Evolutionary conservation across 2,113 vertebrate species (phyloP), one percentile per base, ranked within the genome.

Genomic region (Cricetomys ansorgei): DNA sequence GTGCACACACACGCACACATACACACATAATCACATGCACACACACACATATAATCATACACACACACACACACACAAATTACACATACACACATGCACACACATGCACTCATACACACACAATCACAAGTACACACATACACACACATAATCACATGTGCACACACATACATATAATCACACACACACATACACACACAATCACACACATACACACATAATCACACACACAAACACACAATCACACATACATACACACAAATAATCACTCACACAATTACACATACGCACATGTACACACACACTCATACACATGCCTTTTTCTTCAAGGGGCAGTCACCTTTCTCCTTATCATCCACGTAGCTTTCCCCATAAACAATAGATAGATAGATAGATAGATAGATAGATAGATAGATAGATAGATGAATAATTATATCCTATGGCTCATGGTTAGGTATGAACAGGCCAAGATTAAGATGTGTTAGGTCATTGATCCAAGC

Each of bases 41-140:
- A 19, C 77, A 29, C 16, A 9, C 25, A 48, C 2, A 31, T n/a
- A n/a, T n/a, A n/a, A n/a, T n/a, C 50, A 15, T 17, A 7, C n/a
- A 21, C 27, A 10, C 37, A 53, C 57, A 29, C 70, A 31, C 17
- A 7, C 21, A 37, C 4, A 25, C 53, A n/a, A n/a, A n/a, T n/a
- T n/a, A n/a, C n/a, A 19, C 34, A 7, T 1, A 0, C 40, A 50
- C n/a, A 7, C 53, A 31, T 9, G 21, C 17, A 25, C 12, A 4
- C 29, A 53, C 25, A 11, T 53, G 34, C 15, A 12, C 29, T 45
- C 5, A 21, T 31, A 31, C 19, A 11, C 3, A 0, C 40, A n/a
- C n/a, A n/a, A n/a, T n/a, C n/a, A n/a, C n/a, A n/a, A n/a, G n/a
- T n/a, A n/a, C n/a, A n/a, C n/a, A n/a, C n/a, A n/a, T n/a, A n/a